phyloP scores from a whole-genome alignment of 2,113 vertebrate species.

The Chlamydotis undulata region DNA sequence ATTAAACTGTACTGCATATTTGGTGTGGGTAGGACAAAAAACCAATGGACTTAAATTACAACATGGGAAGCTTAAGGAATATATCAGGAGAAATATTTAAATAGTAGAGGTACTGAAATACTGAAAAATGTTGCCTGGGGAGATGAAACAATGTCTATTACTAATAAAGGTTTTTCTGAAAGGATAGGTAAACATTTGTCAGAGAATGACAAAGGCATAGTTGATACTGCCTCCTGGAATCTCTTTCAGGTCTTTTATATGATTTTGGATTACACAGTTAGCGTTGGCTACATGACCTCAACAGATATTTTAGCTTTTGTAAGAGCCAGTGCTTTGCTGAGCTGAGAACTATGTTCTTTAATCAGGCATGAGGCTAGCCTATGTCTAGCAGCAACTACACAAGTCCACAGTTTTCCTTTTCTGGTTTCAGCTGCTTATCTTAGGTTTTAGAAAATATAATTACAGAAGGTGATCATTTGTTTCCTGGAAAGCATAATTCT shows the following conservation, averaged over 20 bases:
- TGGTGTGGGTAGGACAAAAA: neutral
- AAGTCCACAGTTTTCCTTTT: neutral
- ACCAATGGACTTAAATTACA: neutral
- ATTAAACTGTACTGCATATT: neutral
- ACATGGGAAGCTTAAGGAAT: neutral
- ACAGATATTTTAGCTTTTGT: neutral
- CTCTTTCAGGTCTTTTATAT: neutral
- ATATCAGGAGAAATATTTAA: neutral
- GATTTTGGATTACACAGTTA: neutral
- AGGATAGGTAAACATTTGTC: neutral
- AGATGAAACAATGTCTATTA: neutral
- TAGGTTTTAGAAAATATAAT: neutral
- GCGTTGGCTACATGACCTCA: neutral
- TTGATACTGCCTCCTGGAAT: neutral
- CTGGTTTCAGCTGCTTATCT: neutral
- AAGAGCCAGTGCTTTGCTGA: neutral
- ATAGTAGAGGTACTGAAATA: neutral
- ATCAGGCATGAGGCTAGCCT: neutral
- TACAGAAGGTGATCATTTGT: neutral
- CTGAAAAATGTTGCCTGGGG: neutral
- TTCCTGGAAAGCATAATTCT: constrained; percentile 17
- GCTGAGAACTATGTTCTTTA: neutral
- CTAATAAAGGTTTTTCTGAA: neutral
- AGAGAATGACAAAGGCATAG: neutral
- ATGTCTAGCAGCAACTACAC: neutral